These are phyloP conservation scores for Zaprionus lineosus DNA, from an alignment of 2,888 invertebrate species.

Conservation along the genomic window DNA sequence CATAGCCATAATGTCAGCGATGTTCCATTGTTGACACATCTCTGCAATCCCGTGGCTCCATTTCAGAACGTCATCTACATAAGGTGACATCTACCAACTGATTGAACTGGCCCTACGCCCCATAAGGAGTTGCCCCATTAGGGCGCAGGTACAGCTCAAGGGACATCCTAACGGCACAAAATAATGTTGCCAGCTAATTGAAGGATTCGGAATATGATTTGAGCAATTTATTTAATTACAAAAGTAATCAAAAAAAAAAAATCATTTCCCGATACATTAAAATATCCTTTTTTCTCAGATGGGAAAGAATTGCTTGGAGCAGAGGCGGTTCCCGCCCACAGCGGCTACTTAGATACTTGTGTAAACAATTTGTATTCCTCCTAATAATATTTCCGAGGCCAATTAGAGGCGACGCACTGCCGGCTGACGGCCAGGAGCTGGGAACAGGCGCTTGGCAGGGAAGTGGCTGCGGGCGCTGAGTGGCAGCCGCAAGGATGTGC, in stretches of 20 bases:
- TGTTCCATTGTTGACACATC: background rate
- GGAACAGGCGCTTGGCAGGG: slow-evolving; percentile 18
- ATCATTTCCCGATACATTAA: too few species aligned
- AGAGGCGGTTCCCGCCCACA: background rate
- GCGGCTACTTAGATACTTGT: slow-evolving; percentile 26
- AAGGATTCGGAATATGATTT: too few species aligned
- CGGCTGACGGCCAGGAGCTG: slow-evolving; percentile 6
- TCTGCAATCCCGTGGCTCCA: background rate
- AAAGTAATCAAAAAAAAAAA: background rate
- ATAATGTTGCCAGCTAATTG: too few species aligned
- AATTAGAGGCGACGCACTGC: slow-evolving; percentile 66
- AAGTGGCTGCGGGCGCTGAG: slow-evolving; percentile 29
- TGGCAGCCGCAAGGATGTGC: slow-evolving; percentile 71
- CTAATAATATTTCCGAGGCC: slow-evolving; percentile 74
- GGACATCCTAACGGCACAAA: too few species aligned
- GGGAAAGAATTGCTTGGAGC: too few species aligned
- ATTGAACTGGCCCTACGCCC: slow-evolving; percentile 22
- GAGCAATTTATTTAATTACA: too few species aligned
- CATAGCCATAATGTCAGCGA: slow-evolving; percentile 1
- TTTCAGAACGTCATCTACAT: slow-evolving; percentile 57
- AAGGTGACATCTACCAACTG: slow-evolving; percentile 68
- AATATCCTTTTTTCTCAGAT: too few species aligned
- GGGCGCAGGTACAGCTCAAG: too few species aligned
- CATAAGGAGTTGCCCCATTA: too few species aligned
- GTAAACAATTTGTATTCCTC: slow-evolving; percentile 54